Conservation (phyloP, 2,797 vertebrate species). For the Alcedo atthis region DNA sequence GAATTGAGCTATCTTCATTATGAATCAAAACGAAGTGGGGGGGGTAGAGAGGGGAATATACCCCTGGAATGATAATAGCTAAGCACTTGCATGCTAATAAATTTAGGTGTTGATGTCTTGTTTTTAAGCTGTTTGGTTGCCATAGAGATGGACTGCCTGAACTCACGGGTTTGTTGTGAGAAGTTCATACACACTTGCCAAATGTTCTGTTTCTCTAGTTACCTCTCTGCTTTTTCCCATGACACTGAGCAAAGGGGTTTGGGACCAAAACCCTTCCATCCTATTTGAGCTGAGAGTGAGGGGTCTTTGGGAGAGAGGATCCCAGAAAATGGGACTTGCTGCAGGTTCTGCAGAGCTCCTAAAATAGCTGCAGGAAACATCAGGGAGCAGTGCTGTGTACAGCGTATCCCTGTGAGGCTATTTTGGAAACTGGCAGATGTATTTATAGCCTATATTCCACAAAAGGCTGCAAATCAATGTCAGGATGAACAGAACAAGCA, state of each 20-base stretch:
- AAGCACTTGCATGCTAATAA: slow-evolving; percentile 25
- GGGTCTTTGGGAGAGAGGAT: background rate
- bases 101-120: slow-evolving; percentile 54
- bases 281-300: background rate
- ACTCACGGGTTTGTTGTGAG: slow-evolving; percentile 66
- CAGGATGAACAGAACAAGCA: background rate
- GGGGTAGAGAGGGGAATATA: background rate
- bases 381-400: background rate
- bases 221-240: background rate
- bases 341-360: background rate
- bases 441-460: background rate
- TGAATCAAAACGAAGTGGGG: background rate
- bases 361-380: background rate
- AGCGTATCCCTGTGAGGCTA: background rate
- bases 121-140: slow-evolving; percentile 67
- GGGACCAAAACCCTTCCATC: background rate
- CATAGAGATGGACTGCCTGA: slow-evolving; percentile 46
- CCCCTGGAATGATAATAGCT: background rate
- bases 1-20: background rate
- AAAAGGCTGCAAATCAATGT: background rate
- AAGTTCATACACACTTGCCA: slow-evolving; percentile 28
- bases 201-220: slow-evolving; percentile 7
- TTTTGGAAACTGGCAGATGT: background rate
- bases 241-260: background rate
- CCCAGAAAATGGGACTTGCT: background rate